Evolutionary conservation across 2,888 invertebrate species (phyloP), one percentile per base, ranked within the genome.

Genomic region (Ormia ochracea): DNA sequence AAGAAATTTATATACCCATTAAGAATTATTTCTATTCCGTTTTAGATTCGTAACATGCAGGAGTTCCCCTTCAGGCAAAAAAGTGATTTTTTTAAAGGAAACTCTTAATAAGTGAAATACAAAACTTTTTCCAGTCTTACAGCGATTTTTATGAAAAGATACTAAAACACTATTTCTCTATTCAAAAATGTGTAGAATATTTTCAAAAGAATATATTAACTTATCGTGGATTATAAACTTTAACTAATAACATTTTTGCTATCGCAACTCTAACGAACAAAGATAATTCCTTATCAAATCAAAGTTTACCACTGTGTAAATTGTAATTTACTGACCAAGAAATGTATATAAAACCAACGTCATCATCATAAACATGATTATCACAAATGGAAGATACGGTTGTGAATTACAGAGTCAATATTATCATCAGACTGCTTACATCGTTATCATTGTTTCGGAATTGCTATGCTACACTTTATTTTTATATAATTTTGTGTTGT

Each of bases 251-350:
- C 41, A 48, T 56, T 77, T 52, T 23, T 54, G 41, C 21, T 10
- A 58, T 56, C 50, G 45, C 52, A 12, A 28, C 54, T 38, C 12
- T 21, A 59, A 1, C 0, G 3, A 50, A 26, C 19, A 52, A 74
- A 74, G 77, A 74, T 74, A 78, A 81, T 70, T 77, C 65, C 72
- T 65, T 74, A 59, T 14, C 74, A 82, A 80, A 82, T 82, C 81
- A 78, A 78, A 80, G 78, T 74, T 81, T 69, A 78, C 65, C 78
- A 70, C 72, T 73, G 56, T 66, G 21, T 63, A 78, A 74, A 81
- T 66, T 78, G 70, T 76, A 78, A 73, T 82, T 74, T 78, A 70
- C 76, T 78, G 76, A 80, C 78, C 78, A 41, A 63, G 76, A 76
- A 66, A 63, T 76, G n/a, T n/a, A n/a, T n/a, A n/a, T n/a, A n/a